These are phyloP conservation scores for Trissonchulus latispiculum DNA, from an alignment of 2,888 invertebrate species.

Conservation along the genomic window DNA sequence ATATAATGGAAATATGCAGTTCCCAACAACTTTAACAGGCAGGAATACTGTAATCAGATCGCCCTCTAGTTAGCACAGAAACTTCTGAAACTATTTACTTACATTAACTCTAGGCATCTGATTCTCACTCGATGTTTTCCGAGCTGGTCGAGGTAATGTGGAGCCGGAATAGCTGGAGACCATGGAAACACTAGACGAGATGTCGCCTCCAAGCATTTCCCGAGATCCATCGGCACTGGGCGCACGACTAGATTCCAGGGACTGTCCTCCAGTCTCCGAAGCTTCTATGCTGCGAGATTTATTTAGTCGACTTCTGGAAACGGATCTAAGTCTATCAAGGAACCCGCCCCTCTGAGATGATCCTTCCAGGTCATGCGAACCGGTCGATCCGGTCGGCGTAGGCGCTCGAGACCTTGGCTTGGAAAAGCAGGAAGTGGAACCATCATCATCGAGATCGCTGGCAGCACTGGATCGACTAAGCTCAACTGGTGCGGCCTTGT, in stretches of 20 bases:
- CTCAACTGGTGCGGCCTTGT: no score
- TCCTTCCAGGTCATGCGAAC: not conserved
- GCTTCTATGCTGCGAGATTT: constrained; percentile 28
- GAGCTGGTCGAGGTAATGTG: not conserved
- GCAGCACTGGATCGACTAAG: no score
- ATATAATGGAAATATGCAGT: no score
- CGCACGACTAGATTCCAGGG: constrained; percentile 10
- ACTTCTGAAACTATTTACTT: no score
- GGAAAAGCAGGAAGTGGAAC: constrained; percentile 35
- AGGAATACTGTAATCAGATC: no score
- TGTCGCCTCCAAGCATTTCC: not conserved
- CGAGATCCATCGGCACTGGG: not conserved
- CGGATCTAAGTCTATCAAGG: not conserved
- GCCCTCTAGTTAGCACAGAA: no score
- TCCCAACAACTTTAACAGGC: no score
- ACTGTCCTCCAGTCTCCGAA: constrained; percentile 22
- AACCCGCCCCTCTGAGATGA: not conserved
- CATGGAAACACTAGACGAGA: not conserved
- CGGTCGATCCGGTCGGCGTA: not conserved
- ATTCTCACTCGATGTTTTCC: not conserved
- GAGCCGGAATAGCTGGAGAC: not conserved
- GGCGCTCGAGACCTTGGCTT: constrained; percentile 30
- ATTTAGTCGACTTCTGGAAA: not conserved
- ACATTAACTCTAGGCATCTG: not conserved
- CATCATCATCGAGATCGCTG: constrained; percentile 33